A percentile compares a stretch with the other conserved stretches of the same genome.
These are phyloP conservation scores for Guaruba guarouba DNA, from an alignment of 2,113 vertebrate species.

Conservation along the genomic window DNA sequence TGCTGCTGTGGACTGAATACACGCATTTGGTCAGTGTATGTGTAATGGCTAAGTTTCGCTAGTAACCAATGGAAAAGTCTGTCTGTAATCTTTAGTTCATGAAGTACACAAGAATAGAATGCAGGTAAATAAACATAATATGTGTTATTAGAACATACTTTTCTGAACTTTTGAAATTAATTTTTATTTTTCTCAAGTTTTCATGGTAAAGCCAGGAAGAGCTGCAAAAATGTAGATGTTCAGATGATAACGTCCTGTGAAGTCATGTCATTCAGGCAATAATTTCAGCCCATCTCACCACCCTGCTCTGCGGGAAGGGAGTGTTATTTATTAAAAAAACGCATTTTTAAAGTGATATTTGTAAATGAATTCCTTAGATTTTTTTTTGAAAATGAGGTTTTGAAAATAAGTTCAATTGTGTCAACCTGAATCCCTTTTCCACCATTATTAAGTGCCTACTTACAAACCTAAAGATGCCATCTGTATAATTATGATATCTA, in stretches of 20 bases:
- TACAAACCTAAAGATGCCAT: background rate
- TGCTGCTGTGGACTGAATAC: background rate
- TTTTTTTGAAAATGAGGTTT: background rate
- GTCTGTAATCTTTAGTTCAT: background rate
- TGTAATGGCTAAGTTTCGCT: background rate
- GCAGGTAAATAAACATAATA: background rate
- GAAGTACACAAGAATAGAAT: background rate
- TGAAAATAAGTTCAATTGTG: background rate
- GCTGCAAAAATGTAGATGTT: background rate
- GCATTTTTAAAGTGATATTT: background rate
- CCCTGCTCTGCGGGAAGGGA: background rate
- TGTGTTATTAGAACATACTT: background rate
- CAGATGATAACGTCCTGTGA: background rate
- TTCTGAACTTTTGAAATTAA: background rate
- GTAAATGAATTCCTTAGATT: background rate
- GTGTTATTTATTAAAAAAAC: background rate
- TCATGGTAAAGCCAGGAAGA: background rate
- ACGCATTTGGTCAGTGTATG: background rate
- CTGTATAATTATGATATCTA: background rate
- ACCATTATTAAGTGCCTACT: background rate
- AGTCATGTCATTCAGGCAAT: background rate
- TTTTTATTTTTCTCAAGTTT: background rate
- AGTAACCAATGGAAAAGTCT: background rate
- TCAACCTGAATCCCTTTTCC: background rate
- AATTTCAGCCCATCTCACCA: background rate